phyloP scores from a whole-genome alignment of 2,797 vertebrate genomes.

The Sparidentex hasta region DNA sequence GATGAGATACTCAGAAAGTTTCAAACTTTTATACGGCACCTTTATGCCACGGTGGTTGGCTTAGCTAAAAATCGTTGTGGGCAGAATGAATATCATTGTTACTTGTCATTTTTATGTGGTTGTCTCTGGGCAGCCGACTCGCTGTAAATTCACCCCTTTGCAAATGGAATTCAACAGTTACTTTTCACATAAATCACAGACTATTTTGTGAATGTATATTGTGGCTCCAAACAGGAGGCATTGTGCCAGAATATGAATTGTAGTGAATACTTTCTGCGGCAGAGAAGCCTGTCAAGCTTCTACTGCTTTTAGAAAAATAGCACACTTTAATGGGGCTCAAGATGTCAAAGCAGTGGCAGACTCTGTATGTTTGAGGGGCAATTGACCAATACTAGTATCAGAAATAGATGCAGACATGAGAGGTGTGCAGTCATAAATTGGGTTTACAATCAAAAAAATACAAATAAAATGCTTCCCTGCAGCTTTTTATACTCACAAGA shows the following conservation, averaged over 20 bases:
- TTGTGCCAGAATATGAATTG: conserved; percentile 11
- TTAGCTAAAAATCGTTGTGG: not conserved
- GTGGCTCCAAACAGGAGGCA: not conserved
- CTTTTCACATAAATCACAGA: conserved; percentile 23
- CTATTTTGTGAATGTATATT: conserved; percentile 8
- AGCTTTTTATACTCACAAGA: not conserved
- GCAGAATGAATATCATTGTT: conserved; percentile 1
- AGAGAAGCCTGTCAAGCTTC: not conserved
- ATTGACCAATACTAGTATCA: not conserved
- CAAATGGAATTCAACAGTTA: not conserved
- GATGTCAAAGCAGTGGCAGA: not conserved
- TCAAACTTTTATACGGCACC: not conserved
- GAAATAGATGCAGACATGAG: not conserved
- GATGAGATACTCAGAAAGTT: not conserved
- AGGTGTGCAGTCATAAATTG: not conserved
- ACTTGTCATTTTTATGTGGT: not conserved
- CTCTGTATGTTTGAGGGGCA: not conserved
- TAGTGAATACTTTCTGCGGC: conserved; percentile 2
- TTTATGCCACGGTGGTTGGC: not conserved
- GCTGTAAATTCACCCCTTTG: conserved; percentile 5
- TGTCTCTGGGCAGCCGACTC: not conserved
- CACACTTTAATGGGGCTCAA: not conserved
- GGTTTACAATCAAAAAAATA: not conserved
- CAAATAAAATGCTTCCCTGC: not conserved
- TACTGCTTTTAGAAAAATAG: conserved; percentile 12